Evolutionary conservation across 2,888 invertebrate species (phyloP), one percentile per base, ranked within the genome.

Genomic region (Mesorhabditis sp.): DNA sequence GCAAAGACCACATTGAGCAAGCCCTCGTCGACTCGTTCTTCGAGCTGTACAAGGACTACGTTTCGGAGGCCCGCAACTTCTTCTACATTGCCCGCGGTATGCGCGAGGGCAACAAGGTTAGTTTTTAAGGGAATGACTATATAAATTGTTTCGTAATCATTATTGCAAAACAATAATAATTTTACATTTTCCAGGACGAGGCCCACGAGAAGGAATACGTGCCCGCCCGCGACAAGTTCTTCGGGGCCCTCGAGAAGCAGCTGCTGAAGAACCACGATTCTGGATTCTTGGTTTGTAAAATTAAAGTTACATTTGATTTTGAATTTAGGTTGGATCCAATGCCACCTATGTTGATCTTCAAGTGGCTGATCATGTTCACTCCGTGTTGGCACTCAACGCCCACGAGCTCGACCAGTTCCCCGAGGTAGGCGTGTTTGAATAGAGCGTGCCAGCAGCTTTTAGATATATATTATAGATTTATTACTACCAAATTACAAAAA

Each of bases 1-100:
- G 58, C 58, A 50, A 50, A 2, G n/a, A 10, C 7, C 7, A 50
- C n/a, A n/a, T 50, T n/a, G 58, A 50, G 7, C 58, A 50, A 13
- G 58, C 58, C n/a, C 58, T 50, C 58, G 58, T 50, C 58, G 58
- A 50, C n/a, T 50, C 58, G n/a, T 50, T 50, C 58, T 50, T 50
- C 58, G 58, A 50, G 58, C n/a, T 50, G 58, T 50, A 50, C 58
- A 50, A 50, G n/a, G 58, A 50, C n/a, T 50, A 50, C 58, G n/a
- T n/a, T 10, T 13, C 7, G 10, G 58, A 50, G 58, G 7, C 58
- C 58, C 58, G 58, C n/a, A 50, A 50, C 58, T 50, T 50, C 58
- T 50, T 50, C 58, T 50, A 50, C 58, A 50, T 50, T 50, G 58
- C 58, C 58, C 58, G 58, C n/a, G 58, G 58, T 13, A 50, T 50